Conservation (phyloP, 2,113 vertebrate species). For the Triplophysa tibetana region DNA sequence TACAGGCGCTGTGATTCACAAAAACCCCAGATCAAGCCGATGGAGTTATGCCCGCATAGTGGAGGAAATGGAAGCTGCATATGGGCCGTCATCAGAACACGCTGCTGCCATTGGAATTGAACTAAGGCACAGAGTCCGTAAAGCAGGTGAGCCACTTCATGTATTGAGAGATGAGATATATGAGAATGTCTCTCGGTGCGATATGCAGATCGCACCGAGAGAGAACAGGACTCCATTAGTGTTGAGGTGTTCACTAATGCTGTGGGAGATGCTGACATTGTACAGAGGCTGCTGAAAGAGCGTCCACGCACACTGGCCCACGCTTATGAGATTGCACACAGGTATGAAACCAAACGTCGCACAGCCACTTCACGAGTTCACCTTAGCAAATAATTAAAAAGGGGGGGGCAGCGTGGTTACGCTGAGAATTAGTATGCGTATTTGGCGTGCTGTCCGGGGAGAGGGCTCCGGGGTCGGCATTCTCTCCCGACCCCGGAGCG, state of each 20-base stretch:
- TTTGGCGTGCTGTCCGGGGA: too few relatives aligned
- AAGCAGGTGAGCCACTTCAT: not conserved
- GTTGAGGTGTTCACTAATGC: slow-evolving; percentile 52
- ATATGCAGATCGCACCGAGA: slow-evolving; percentile 38
- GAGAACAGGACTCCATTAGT: slow-evolving; percentile 36
- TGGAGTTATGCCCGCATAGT: slow-evolving; percentile 27
- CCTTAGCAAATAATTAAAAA: too few relatives aligned
- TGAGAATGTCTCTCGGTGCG: slow-evolving; percentile 49
- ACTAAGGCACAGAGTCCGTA: not conserved
- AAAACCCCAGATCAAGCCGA: not conserved
- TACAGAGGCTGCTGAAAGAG: slow-evolving; percentile 48
- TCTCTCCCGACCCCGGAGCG: too few relatives aligned
- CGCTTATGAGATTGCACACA: slow-evolving; percentile 40
- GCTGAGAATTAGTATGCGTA: too few relatives aligned
- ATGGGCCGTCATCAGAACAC: slow-evolving; percentile 36
- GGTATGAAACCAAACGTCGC: slow-evolving; percentile 31
- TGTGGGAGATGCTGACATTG: slow-evolving; percentile 32
- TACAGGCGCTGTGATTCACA: slow-evolving; percentile 54
- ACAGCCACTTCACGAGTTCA: too few relatives aligned
- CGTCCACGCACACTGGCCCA: slow-evolving; percentile 37
- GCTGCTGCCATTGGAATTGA: slow-evolving; percentile 35
- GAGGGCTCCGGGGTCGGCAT: too few relatives aligned
- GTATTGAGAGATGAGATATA: slow-evolving; percentile 40
- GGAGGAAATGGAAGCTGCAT: slow-evolving; percentile 30
- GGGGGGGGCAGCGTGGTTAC: too few relatives aligned